Conservation (phyloP, 2,113 vertebrate species). For the Mohoua ochrocephala region DNA sequence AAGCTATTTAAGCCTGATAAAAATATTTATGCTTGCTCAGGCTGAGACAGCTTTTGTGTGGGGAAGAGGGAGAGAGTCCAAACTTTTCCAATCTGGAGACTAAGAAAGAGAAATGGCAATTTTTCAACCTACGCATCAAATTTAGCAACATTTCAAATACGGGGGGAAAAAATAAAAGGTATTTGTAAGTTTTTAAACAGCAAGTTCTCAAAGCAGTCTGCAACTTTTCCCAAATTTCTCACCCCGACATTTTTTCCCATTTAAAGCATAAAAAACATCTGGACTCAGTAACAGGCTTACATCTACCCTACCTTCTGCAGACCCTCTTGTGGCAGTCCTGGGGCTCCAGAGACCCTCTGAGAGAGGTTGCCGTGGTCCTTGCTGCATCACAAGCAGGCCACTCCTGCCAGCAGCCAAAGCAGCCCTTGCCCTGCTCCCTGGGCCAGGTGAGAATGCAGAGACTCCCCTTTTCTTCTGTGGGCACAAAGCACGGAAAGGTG, state of each 20-base stretch:
- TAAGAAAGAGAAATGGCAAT: neutral
- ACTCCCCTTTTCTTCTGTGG: accelerated
- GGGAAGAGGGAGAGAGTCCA: neutral
- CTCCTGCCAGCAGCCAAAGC: neutral
- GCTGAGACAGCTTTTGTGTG: constrained; percentile 20
- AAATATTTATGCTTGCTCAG: constrained; percentile 12
- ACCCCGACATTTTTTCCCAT: neutral
- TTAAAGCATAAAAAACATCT: neutral
- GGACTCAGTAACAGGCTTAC: neutral
- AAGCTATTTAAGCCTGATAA: constrained; percentile 31
- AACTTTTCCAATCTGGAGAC: neutral
- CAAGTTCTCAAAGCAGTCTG: neutral
- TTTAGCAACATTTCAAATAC: neutral
- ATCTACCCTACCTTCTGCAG: neutral
- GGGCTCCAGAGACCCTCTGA: neutral
- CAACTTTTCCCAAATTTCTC: neutral
- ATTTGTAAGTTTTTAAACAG: neutral
- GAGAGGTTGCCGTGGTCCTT: neutral
- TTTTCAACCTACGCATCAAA: neutral
- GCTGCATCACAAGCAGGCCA: accelerated
- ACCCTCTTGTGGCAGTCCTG: neutral
- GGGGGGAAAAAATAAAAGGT: neutral
- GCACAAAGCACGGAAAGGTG: neutral
- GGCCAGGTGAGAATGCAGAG: neutral
- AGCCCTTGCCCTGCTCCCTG: neutral